Base-by-base conservation (phyloP, 1,140 invertebrate species). In the Brachionus calyciflorus region DNA sequence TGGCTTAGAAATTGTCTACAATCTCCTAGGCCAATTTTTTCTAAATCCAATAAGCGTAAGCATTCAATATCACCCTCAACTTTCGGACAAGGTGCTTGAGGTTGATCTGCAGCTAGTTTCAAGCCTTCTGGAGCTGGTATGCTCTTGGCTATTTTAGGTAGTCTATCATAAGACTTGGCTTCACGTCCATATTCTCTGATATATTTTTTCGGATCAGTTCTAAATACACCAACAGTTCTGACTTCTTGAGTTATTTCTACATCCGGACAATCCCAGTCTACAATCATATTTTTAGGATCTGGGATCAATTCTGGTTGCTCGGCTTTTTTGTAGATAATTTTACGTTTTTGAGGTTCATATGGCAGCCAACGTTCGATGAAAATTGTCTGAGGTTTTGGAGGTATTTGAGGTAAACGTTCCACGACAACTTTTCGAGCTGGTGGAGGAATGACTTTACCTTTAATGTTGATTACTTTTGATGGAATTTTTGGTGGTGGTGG, bases 291-390 rank as follows among this genome's bases (percentile, higher is more conserved):
- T 24, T 44, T 65, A 41, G 60, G 60, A 41, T 65, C 60, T 21
- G 33, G 37, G 10, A 44, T 21, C 14, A 65, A 12, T 12, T 44
- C 33, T 14, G 41, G 28, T 24, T 37, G 60, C 0, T 65, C 40
- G 3, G 60, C 60, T 65, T 65, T 65, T 65, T 73, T 40, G 46
- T 51, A 55, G 30, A 73, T 73, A 10, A 73, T 55, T 55, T 73
- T 73, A 7, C 46, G 33, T 12, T 73, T 73, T 37, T 49, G 69
- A 2, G 69, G 69, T 19, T 77, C 57, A 21, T 77, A 77, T 68
- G 76, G 76, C 28, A 77, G 33, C 76, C 76, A 77, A n/a, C 44
- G 57, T 57, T 77, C 76, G 30, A 77, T 69, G 24, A 51, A 49
- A 28, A 77, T 40, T 24, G 33, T 33, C 14, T 48, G 76, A 12